phyloP scores from a whole-genome alignment of 2,113 vertebrate genomes.

The Nanger granti region DNA sequence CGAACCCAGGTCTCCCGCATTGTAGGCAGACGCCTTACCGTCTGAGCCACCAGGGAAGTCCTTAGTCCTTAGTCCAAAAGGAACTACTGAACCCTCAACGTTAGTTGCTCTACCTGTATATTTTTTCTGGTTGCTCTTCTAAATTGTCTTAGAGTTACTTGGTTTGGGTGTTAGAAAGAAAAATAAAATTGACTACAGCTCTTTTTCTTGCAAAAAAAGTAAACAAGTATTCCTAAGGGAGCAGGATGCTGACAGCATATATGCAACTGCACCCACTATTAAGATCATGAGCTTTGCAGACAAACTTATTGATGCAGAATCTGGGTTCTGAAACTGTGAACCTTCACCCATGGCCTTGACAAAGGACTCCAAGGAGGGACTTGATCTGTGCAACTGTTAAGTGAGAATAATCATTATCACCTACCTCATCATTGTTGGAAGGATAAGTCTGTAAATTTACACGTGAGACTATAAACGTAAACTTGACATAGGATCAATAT shows the following conservation, averaged over 20 bases:
- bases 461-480: neutral
- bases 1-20: rapidly evolving
- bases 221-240: neutral
- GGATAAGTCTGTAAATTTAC: neutral
- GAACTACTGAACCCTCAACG: neutral
- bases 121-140: neutral
- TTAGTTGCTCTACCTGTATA: neutral
- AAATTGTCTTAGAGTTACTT: neutral
- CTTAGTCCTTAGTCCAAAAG: neutral
- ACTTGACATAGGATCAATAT: neutral
- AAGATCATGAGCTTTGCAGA: neutral
- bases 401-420: neutral
- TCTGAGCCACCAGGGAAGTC: neutral
- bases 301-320: neutral
- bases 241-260: neutral
- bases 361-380: neutral
- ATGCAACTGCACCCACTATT: neutral
- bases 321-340: neutral
- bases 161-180: neutral
- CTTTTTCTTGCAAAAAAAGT: neutral
- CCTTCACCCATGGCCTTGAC: neutral
- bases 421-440: neutral
- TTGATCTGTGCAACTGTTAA: neutral
- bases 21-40: neutral
- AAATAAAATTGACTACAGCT: neutral